Evolutionary conservation across 92 coral and sea anemone species (phyloP).

Genomic region (Ricordea florida): DNA sequence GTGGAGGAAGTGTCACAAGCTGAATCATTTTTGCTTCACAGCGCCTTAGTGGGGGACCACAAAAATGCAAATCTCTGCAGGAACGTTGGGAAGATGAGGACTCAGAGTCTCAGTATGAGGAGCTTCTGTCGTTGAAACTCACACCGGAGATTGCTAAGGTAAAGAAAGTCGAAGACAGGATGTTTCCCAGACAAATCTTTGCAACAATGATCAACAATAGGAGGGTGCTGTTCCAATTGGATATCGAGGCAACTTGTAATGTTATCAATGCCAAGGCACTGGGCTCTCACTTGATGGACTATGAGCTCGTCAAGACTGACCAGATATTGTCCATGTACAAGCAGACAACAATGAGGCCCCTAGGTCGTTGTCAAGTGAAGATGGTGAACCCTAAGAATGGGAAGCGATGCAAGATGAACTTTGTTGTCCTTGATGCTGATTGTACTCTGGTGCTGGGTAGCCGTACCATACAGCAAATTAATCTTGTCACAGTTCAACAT

Average conservation of each 20-base stretch:
- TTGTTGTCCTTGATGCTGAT: constrained; percentile 19
- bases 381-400: constrained; percentile 48
- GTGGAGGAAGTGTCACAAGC: constrained; percentile 20
- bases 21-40: constrained; percentile 23
- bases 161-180: not conserved
- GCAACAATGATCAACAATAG: too few relatives aligned
- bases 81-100: not conserved
- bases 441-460: constrained; percentile 48
- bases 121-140: constrained; percentile 2
- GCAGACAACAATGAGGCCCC: constrained; percentile 36
- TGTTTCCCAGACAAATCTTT: too few relatives aligned
- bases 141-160: not conserved
- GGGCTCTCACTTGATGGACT: not conserved
- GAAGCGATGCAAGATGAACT: constrained; percentile 29
- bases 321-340: constrained; percentile 34
- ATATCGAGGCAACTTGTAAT: not conserved
- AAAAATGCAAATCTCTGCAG: not conserved
- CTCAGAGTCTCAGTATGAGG: not conserved
- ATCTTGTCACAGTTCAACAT: too few relatives aligned
- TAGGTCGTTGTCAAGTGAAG: constrained; percentile 48
- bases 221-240: not conserved
- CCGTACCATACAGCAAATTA: too few relatives aligned
- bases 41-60: not conserved
- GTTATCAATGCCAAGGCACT: not conserved
- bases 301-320: not conserved